Evolutionary conservation across 2,888 invertebrate species (phyloP), one percentile per base, ranked within the genome.

Genomic region (Galerucella pusilla): DNA sequence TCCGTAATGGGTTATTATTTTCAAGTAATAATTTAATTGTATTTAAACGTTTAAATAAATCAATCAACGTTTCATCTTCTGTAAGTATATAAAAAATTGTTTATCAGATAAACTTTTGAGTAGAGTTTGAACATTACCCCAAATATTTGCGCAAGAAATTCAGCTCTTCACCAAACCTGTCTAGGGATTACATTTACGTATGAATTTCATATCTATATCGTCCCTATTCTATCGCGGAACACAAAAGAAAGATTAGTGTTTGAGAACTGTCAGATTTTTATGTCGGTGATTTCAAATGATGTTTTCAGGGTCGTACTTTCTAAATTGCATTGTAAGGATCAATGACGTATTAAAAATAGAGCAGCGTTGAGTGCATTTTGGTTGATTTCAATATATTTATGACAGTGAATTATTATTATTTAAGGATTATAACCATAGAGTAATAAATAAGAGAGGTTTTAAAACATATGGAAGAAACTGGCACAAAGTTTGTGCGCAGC

Each of bases 201-300:
- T 84, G 84, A 84, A 84, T 84, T 82, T 83, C 81, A 82, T 84
- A 83, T 84, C 83, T 83, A 79, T 76, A 80, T 81, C 79, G 78
- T 80, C 82, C 82, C 81, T 79, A 66, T 78, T 66, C 59, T 66
- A 57, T 54, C 25, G 59, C 66, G 70, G 68, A 74, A 78, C 78
- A 83, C 83, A 83, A 83, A 80, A 79, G 80, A 76, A 78, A 82
- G 83, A 84, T 84, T 84, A 84, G 82, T 79, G 46, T 12, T 74
- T 72, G 71, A 78, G 79, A 74, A 79, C 80, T 76, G 79, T 80
- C 80, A 81, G 75, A 81, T 83, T 83, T 83, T 81, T 80, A 81
- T 81, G 79, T 79, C 74, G 69, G 76, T 80, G 80, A 81, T 81
- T 83, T 78, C 80, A 76, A 80, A 78, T 77, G 81, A 80, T 82